phyloP scores from a whole-genome alignment of 2,113 vertebrate genomes.

The Hydrochoerus hydrochaeris region DNA sequence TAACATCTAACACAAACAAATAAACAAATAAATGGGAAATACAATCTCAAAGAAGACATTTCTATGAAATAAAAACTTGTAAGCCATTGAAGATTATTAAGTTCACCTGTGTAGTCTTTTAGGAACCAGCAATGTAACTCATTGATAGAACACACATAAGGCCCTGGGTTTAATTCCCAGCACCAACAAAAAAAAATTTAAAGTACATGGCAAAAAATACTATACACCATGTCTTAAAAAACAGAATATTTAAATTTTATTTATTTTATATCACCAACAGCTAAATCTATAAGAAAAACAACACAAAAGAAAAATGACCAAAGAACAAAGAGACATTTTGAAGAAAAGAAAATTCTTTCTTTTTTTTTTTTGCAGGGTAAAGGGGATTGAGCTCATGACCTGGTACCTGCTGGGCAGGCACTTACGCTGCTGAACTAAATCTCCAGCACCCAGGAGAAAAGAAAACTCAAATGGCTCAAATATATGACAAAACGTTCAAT shows the following conservation, averaged over 20 bases:
- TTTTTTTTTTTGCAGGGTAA: too few species aligned
- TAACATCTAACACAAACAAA: neutral
- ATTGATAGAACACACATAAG: neutral
- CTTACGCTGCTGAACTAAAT: too few species aligned
- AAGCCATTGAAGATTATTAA: neutral
- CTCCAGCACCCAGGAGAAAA: neutral
- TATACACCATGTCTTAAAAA: neutral
- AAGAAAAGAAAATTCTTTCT: neutral
- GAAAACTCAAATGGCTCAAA: constrained; percentile 17
- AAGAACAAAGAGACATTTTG: neutral
- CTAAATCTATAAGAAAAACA: constrained; percentile 19
- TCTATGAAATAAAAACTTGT: neutral
- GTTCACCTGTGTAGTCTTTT: neutral
- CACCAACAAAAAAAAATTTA: neutral
- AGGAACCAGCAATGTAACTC: neutral
- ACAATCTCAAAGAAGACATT: constrained; percentile 6
- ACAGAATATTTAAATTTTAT: constrained; percentile 8
- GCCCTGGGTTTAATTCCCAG: neutral
- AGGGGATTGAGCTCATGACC: too few species aligned
- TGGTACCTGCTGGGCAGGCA: too few species aligned
- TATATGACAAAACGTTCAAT: neutral
- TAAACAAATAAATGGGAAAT: neutral
- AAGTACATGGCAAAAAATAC: neutral
- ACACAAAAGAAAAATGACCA: neutral
- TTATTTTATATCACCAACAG: constrained; percentile 7